These are phyloP conservation scores for Lamellibrachia satsuma DNA, from an alignment of 2,888 invertebrate species.

Conservation along the genomic window DNA sequence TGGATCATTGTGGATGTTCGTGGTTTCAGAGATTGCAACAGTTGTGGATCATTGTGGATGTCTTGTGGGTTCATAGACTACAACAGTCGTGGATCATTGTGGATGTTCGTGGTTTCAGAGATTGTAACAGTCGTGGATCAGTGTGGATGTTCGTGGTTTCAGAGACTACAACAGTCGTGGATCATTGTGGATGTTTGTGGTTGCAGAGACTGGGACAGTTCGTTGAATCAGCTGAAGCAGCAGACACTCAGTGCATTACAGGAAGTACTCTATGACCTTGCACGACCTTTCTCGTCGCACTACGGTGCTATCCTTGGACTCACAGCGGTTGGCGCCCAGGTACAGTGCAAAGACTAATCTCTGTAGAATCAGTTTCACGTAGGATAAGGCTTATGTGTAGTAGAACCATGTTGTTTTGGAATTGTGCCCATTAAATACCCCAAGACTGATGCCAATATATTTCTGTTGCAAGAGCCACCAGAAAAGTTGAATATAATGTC, in stretches of 20 bases:
- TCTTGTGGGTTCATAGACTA: constrained; percentile 51
- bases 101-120: neutral
- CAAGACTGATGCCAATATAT: too few relatives aligned
- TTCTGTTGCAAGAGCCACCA: too few relatives aligned
- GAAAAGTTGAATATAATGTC: too few relatives aligned
- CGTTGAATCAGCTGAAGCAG: constrained; percentile 56
- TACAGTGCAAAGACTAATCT: constrained; percentile 34
- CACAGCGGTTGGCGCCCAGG: constrained; percentile 58
- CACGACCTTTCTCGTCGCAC: constrained; percentile 62
- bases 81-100: constrained; percentile 42
- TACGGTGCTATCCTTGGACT: constrained; percentile 65
- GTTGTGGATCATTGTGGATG: neutral
- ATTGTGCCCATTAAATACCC: too few relatives aligned
- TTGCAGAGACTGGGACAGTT: constrained; percentile 59
- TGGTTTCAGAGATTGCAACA: neutral
- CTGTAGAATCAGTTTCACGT: too few relatives aligned
- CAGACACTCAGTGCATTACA: constrained; percentile 53
- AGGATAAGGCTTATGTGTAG: too few relatives aligned
- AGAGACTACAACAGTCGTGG: neutral
- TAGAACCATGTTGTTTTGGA: too few relatives aligned
- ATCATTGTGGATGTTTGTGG: constrained; percentile 23
- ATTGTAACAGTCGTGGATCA: neutral
- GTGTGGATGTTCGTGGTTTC: neutral
- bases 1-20: neutral
- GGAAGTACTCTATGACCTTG: constrained; percentile 58